These are phyloP conservation scores for Syritta pipiens DNA, from an alignment of 2,888 invertebrate genomes.

Conservation along the genomic window DNA sequence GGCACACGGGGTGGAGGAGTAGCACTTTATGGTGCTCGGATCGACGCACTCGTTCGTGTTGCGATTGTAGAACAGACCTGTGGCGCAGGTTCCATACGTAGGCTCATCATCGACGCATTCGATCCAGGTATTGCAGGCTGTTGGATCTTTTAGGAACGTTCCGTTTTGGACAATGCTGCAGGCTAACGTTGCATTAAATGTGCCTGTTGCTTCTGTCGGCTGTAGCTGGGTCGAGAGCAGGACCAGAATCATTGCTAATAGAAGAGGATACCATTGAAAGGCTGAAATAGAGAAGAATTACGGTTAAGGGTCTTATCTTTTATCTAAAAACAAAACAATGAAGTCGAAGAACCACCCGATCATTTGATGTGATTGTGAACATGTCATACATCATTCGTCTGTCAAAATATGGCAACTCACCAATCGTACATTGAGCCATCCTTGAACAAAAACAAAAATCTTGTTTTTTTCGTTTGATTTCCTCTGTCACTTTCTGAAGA, in stretches of 20 bases:
- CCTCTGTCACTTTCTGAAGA: background rate
- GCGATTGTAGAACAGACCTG: slow-evolving; percentile 72
- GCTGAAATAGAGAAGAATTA: too few relatives aligned
- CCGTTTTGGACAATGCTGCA: slow-evolving; percentile 72
- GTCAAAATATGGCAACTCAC: slow-evolving; percentile 1
- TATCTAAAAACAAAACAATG: background rate
- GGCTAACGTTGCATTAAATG: slow-evolving; percentile 72
- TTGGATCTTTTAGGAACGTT: slow-evolving; percentile 75
- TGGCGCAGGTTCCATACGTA: slow-evolving; percentile 71
- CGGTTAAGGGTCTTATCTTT: too few relatives aligned
- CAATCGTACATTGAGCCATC: background rate
- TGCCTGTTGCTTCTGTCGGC: background rate
- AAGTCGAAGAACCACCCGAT: background rate
- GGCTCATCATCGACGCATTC: slow-evolving; percentile 72
- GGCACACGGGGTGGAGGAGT: slow-evolving; percentile 75
- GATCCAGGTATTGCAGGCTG: slow-evolving; percentile 73
- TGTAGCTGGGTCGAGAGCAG: background rate
- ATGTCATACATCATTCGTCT: background rate
- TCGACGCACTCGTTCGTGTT: slow-evolving; percentile 70
- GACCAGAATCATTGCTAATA: too few relatives aligned
- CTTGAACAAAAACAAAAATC: too few relatives aligned
- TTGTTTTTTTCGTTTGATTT: background rate
- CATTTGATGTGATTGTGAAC: too few relatives aligned
- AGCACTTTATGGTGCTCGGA: slow-evolving; percentile 70
- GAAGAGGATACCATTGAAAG: too few relatives aligned